Evolutionary conservation across 2,113 vertebrate species (phyloP), one percentile per base, ranked within the genome.

Genomic region (Tinamus guttatus): DNA sequence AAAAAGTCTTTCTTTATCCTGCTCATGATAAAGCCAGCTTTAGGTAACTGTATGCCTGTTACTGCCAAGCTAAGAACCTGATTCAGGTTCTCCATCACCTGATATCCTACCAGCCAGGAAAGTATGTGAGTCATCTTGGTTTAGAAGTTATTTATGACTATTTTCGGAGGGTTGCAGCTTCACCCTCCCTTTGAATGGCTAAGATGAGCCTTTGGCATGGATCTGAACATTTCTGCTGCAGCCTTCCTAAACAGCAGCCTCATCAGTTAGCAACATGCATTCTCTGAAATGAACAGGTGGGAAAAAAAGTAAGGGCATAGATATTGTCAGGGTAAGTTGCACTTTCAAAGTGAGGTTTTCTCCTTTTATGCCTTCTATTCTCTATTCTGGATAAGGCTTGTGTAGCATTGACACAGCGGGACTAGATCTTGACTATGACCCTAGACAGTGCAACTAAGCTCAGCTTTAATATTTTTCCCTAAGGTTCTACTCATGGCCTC

Each of bases 91-190:
- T 94, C 62, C n/a, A 47, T 71, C 69, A 79, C 38, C 51, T 69
- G 5, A 63, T 10, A 18, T 84, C 62, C 52, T 64, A 49, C 27
- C 20, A 84, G 65, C 85, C 62, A 85, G 70, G 77, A 92, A 88
- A 88, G 56, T 65, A 38, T 16, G 52, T 40, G 69, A 93, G 52
- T 94, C 74, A 52, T 51, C 34, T 85, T 6, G 0, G 62, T 36
- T 84, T 80, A 92, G 85, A 87, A 86, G 58, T 75, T 40, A 40
- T 34, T 93, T 71, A 47, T 17, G 13, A 71, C 64, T 88, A 7
- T 86, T 90, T 92, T 73, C 64, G 73, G 87, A 94, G 38, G 43
- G 79, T 76, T 93, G 32, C 58, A 83, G 82, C 51, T 86, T 86
- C 69, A 60, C 25, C 56, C 51, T 93, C 28, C 16, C n/a, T 83